Evolutionary conservation across 1,140 invertebrate genomes (phyloP).

Genomic region (Aethina tumida): DNA sequence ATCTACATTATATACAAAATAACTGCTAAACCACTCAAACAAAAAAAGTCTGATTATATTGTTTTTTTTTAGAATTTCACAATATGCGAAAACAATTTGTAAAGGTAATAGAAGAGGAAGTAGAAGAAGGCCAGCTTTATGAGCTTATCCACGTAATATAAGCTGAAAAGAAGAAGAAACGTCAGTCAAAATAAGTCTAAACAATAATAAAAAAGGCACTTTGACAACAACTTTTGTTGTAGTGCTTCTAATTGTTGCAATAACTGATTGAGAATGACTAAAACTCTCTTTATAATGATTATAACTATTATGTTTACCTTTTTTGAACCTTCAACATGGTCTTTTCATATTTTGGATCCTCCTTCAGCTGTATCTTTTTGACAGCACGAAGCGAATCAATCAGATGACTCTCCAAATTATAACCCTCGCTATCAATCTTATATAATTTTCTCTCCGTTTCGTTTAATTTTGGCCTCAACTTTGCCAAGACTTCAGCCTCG

Average conservation of each 20-base stretch:
- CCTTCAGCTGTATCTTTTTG: neutral
- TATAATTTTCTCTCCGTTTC: constrained; percentile 1
- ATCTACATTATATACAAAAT: too few relatives aligned
- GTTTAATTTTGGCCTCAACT: neutral
- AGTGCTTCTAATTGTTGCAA: neutral
- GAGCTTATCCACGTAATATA: too few relatives aligned
- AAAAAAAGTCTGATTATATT: too few relatives aligned
- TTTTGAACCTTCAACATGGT: neutral
- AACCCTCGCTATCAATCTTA: neutral
- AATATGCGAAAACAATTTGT: too few relatives aligned
- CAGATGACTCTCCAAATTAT: neutral
- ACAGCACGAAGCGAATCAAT: neutral
- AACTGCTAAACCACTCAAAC: too few relatives aligned
- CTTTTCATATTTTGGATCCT: too few relatives aligned
- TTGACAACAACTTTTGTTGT: neutral
- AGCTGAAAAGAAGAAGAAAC: too few relatives aligned
- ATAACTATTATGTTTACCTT: neutral
- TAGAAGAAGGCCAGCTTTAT: too few relatives aligned
- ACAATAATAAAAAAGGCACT: neutral
- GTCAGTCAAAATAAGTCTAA: neutral
- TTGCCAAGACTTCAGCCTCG: neutral
- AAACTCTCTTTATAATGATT: neutral
- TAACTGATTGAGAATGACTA: neutral
- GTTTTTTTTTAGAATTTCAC: too few relatives aligned
- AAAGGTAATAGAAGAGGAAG: too few relatives aligned